Evolutionary conservation across 92 coral and sea anemone genomes (phyloP).

Genomic region (Desmophyllum pertusum): DNA sequence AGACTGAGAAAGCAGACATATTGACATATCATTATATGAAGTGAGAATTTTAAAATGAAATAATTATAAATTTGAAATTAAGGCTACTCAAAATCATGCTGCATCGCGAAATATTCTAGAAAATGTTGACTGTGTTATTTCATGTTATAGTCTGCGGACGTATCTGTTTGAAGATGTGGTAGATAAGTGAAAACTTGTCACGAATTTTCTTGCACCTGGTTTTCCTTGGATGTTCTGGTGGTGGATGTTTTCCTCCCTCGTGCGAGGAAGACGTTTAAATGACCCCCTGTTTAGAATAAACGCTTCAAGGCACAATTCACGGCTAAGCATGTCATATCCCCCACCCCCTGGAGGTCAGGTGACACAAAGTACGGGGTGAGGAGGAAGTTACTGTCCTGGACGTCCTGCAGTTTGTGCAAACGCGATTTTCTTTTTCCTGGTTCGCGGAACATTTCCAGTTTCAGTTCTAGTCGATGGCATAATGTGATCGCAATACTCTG

Average conservation of each 20-base stretch:
- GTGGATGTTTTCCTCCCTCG: background rate
- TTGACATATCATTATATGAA: too few relatives aligned
- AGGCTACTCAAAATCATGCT: too few relatives aligned
- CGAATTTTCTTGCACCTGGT: background rate
- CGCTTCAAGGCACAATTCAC: background rate
- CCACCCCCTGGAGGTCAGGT: background rate
- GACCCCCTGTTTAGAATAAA: background rate
- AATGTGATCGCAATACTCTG: background rate
- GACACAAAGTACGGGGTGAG: background rate
- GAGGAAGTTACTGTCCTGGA: background rate
- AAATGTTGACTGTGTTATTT: background rate
- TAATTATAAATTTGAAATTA: too few relatives aligned
- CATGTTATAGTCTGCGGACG: background rate
- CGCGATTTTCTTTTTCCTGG: background rate
- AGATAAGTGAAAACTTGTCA: constrained; percentile 1
- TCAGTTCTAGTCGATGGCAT: background rate
- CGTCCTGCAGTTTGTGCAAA: too few relatives aligned
- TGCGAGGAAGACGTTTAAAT: background rate
- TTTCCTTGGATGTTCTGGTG: background rate
- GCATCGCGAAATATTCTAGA: background rate
- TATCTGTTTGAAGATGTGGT: background rate
- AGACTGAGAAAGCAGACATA: too few relatives aligned
- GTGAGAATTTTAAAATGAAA: too few relatives aligned
- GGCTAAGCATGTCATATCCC: background rate
- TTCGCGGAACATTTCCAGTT: too few relatives aligned